Evolutionary conservation across 2,888 invertebrate genomes (phyloP), one percentile per base, ranked within the genome.

Genomic region (Oconnorella tubifera): DNA sequence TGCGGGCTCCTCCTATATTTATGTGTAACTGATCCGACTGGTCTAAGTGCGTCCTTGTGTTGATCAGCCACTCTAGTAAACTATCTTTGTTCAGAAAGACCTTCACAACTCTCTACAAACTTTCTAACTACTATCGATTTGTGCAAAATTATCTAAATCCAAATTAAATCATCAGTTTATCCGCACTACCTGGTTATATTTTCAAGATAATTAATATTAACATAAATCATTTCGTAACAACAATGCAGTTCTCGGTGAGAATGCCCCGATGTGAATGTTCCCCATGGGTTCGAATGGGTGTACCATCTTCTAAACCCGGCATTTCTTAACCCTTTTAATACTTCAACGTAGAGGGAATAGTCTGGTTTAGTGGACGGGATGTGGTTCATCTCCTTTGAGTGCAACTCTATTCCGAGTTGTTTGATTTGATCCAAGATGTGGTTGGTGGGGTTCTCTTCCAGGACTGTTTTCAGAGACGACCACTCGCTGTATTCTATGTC

Each of bases 401-500:
- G 69, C 14, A 68, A 55, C 53, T 70, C 70, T 56, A 70, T 33
- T 4, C 61, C 70, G n/a, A 70, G 53, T 56, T 70, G 70, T 49
- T 70, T 70, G 6, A 70, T 68, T n/a, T 66, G 63, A 23, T 57
- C 56, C 14, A 70, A 61, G 14, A 64, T 58, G 6, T 48, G 33
- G 25, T 64, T 57, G 28, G 4, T 3, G 6, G 29, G 28, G 27
- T 27, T 56, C 3, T 10, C 56, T 3, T 64, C 33, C 14, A 68
- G 27, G 6, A 60, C 59, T 28, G 55, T 33, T 48, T 29, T 31
- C 3, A 70, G 57, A 33, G 61, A 31, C 31, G 56, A 50, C 70
- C 70, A 70, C 53, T 70, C 70, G 50, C 58, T 59, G 55, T 66
- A 68, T 62, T 70, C 70, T n/a, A 70, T 64, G 64, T 70, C 70